phyloP scores from a whole-genome alignment of 2,797 vertebrate species.

The Pyrrhura leucotis region DNA sequence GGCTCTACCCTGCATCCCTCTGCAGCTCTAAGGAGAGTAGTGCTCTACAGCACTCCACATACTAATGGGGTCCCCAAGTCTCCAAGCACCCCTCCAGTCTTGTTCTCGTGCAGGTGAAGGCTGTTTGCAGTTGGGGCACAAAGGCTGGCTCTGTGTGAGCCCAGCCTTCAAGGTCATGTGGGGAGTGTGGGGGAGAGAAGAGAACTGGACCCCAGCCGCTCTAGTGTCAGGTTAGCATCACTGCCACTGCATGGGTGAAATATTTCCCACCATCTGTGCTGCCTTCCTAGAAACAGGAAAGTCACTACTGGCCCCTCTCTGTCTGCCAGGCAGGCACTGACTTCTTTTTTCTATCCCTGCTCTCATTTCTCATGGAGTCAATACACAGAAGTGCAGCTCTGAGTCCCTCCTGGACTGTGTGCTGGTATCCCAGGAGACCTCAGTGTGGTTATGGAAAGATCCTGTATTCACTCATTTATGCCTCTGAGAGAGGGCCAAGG shows the following conservation, averaged over 20 bases:
- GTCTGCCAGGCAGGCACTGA: fast-evolving
- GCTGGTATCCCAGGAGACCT: not conserved
- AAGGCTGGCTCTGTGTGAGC: not conserved
- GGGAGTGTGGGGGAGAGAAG: not conserved
- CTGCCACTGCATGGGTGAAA: not conserved
- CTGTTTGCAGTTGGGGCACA: not conserved
- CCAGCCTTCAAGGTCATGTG: not conserved
- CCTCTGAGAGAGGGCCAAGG: not conserved
- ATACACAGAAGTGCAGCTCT: not conserved
- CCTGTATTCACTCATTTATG: not conserved
- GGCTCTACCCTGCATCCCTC: not conserved
- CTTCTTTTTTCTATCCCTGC: not conserved
- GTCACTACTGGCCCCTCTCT: not conserved
- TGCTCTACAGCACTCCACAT: not conserved
- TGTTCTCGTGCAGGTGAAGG: not conserved
- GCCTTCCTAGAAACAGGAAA: constrained; percentile 30
- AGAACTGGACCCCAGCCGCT: not conserved
- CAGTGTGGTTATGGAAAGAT: not conserved
- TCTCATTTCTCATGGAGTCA: not conserved
- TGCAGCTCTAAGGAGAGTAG: not conserved
- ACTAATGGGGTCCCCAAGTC: not conserved
- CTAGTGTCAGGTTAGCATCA: not conserved
- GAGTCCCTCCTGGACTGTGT: not conserved
- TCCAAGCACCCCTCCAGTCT: not conserved
- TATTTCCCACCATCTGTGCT: constrained; percentile 33